These are phyloP conservation scores for Heteromyza rotundicornis DNA, from an alignment of 2,888 invertebrate genomes.

Conservation along the genomic window DNA sequence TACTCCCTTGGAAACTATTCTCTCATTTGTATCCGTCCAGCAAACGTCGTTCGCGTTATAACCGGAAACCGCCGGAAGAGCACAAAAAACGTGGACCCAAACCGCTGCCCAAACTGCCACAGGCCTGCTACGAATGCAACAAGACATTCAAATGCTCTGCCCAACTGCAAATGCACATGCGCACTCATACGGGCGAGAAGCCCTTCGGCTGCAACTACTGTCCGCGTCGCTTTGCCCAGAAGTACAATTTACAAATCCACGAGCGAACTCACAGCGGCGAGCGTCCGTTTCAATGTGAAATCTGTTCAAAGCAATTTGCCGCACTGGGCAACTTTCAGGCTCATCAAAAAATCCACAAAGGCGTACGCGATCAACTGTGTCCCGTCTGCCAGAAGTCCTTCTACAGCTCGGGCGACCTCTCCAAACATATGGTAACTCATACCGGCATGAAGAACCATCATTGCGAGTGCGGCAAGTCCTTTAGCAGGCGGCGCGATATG, in stretches of 20 bases:
- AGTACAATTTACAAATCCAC: constrained; percentile 69
- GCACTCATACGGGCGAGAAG: constrained; percentile 69
- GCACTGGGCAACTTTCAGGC: constrained; percentile 70
- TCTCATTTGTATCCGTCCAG: constrained; percentile 29
- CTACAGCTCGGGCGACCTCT: constrained; percentile 68
- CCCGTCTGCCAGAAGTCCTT: constrained; percentile 68
- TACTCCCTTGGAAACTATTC: no score
- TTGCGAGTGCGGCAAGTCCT: constrained; percentile 68
- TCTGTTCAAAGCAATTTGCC: constrained; percentile 70
- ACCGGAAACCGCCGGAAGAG: constrained; percentile 66
- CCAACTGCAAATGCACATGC: constrained; percentile 69
- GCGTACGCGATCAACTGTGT: constrained; percentile 69
- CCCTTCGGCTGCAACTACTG: constrained; percentile 68
- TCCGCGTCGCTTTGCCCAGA: constrained; percentile 67
- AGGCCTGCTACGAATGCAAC: constrained; percentile 68
- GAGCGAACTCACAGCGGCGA: constrained; percentile 67
- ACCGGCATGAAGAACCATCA: constrained; percentile 67
- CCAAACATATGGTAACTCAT: constrained; percentile 69
- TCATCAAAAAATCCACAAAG: constrained; percentile 70
- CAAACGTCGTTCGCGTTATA: constrained; percentile 63
- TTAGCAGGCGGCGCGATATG: constrained; percentile 67
- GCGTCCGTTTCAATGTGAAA: constrained; percentile 70
- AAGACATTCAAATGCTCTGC: constrained; percentile 70
- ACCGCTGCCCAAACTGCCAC: constrained; percentile 67
- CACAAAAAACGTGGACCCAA: constrained; percentile 69